Evolutionary conservation across 2,113 vertebrate genomes (phyloP).

Genomic region (Notarius quadriscutis): DNA sequence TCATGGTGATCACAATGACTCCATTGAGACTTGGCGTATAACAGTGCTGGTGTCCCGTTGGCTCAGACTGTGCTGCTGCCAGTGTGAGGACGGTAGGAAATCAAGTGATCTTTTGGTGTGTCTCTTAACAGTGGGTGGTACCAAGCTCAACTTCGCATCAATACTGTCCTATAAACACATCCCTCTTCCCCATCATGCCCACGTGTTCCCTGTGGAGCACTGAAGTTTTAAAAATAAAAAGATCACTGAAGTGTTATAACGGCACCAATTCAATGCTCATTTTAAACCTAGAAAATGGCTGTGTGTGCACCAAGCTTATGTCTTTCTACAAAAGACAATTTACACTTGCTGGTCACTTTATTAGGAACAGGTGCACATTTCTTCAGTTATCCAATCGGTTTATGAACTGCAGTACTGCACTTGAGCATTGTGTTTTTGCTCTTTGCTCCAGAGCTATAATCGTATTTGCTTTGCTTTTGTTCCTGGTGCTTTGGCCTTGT

Average conservation of each 20-base stretch:
- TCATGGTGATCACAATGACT: slow-evolving; percentile 45
- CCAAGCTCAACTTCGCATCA: neutral
- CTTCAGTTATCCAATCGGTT: no score
- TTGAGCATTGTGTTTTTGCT: no score
- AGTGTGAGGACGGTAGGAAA: neutral
- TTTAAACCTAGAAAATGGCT: neutral
- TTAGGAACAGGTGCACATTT: no score
- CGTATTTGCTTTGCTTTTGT: no score
- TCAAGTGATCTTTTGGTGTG: neutral
- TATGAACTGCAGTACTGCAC: no score
- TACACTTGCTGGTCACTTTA: no score
- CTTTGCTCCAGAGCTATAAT: no score
- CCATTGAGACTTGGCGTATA: slow-evolving; percentile 33
- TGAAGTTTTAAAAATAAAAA: neutral
- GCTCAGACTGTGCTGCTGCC: slow-evolving; percentile 28
- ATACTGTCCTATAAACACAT: neutral
- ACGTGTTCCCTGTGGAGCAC: neutral
- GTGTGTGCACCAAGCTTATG: neutral
- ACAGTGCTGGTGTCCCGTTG: slow-evolving; percentile 15
- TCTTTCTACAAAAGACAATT: neutral
- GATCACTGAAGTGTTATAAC: neutral
- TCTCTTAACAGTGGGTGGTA: neutral
- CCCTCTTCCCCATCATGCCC: neutral
- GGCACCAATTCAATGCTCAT: neutral
- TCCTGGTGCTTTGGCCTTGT: no score